Evolutionary conservation across 1,140 invertebrate species (phyloP).

Genomic region (Marisa cornuarietis): DNA sequence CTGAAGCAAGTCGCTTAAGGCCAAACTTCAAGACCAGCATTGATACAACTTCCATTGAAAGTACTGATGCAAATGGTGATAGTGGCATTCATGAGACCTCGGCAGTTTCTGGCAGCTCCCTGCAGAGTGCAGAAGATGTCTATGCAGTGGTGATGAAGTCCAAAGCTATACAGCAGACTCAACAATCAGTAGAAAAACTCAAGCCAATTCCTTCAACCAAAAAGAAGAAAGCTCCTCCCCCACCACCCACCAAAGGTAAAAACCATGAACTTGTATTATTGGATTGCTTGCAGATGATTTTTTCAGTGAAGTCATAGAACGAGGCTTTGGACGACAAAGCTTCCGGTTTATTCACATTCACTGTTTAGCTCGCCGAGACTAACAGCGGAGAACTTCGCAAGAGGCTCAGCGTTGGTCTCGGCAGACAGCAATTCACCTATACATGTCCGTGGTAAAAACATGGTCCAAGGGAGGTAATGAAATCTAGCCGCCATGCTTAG

Average conservation of each 20-base stretch:
- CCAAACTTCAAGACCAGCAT: conserved; percentile 47
- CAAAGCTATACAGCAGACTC: conserved; percentile 15
- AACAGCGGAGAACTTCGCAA: no score
- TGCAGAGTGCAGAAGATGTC: conserved; percentile 20
- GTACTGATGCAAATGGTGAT: conserved; percentile 47
- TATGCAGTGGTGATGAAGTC: conserved; percentile 35
- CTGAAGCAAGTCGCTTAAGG: conserved; percentile 40
- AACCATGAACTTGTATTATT: no score
- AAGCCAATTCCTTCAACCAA: conserved; percentile 35
- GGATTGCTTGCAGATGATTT: no score
- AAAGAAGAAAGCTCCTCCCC: conserved; percentile 52
- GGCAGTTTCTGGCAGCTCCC: conserved; percentile 16
- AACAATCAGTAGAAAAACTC: conserved; percentile 31
- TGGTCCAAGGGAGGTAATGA: neutral
- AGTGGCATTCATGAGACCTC: conserved; percentile 47
- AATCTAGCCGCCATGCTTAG: neutral
- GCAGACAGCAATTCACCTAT: no score
- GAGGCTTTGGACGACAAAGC: no score
- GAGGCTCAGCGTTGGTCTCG: no score
- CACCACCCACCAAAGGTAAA: conserved; percentile 29
- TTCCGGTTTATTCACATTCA: no score
- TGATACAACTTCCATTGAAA: conserved; percentile 55
- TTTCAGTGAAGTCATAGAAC: no score
- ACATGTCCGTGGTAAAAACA: no score
- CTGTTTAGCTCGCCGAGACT: no score